Evolutionary conservation across 2,797 vertebrate genomes (phyloP), one percentile per base, ranked within the genome.

Genomic region (Cuniculus paca): DNA sequence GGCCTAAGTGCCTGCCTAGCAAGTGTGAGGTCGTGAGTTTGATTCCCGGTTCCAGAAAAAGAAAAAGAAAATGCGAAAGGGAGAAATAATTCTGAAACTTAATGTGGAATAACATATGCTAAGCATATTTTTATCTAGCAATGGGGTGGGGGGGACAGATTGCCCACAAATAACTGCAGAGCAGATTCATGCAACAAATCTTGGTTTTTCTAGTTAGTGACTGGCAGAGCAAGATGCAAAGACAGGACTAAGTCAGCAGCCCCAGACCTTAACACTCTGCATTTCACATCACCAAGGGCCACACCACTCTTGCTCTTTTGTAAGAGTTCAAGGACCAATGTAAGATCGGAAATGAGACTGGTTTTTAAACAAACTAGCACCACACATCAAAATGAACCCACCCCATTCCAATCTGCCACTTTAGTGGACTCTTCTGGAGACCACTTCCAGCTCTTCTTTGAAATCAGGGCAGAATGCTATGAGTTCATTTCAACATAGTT

Each of bases 41-140:
- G n/a, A n/a, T n/a, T n/a, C n/a, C n/a, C n/a, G n/a, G n/a, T n/a
- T n/a, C n/a, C n/a, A n/a, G n/a, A n/a, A n/a, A n/a, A n/a, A n/a
- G n/a, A n/a, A n/a, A n/a, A n/a, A n/a, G n/a, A n/a, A n/a, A n/a
- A n/a, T n/a, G n/a, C n/a, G n/a, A 94, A 81, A 92, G 36, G 56
- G 31, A 61, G 45, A 74, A 80, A 90, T 42, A 34, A 86, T 79
- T 80, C 78, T 79, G 72, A 96, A 90, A 92, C 50, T 68, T 94
- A 86, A 90, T 50, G 58, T 78, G 65, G 65, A 85, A 3, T 91
- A 31, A 34, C 50, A 75, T 31, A 22, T 50, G 28, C 31, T 60
- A 50, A 58, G n/a, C 31, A 48, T 39, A 82, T 50, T 68, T 86
- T 84, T 54, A 45, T 3, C 31, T 63, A 48, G 17, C 8, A 82